A percentile compares a stretch with the other conserved stretches of the same genome.
These are phyloP conservation scores for Adelosebastes latens DNA, from an alignment of 2,797 vertebrate genomes.

Conservation along the genomic window DNA sequence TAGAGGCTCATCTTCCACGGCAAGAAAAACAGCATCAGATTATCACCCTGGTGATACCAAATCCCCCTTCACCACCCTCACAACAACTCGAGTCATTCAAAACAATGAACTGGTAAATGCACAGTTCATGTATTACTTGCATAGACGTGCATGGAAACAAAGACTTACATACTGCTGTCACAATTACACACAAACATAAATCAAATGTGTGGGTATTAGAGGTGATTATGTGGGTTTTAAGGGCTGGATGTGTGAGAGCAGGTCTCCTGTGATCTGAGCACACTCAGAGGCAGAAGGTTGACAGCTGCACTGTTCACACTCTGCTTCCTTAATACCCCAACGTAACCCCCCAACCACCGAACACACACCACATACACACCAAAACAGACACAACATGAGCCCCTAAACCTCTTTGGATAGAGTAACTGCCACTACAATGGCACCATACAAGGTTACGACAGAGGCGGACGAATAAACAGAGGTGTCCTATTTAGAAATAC, in stretches of 20 bases:
- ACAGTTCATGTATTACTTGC: not conserved
- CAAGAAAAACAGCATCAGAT: not conserved
- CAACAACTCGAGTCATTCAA: not conserved
- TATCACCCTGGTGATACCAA: not conserved
- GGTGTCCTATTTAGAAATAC: slow-evolving; percentile 1
- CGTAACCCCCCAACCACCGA: not conserved
- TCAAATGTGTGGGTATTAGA: slow-evolving; percentile 53
- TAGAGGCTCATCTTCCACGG: not conserved
- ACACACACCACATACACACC: slow-evolving; percentile 19
- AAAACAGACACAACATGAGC: slow-evolving; percentile 27
- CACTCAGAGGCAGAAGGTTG: slow-evolving; percentile 52
- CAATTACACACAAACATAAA: slow-evolving; percentile 6
- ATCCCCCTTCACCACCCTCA: not conserved
- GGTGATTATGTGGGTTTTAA: slow-evolving; percentile 66
- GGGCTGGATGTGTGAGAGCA: slow-evolving; percentile 38
- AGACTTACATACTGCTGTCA: not conserved
- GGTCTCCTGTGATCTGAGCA: slow-evolving; percentile 50
- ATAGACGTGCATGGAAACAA: slow-evolving; percentile 13
- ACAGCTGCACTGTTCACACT: slow-evolving; percentile 70
- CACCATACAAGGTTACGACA: not conserved
- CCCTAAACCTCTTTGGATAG: slow-evolving; percentile 19
- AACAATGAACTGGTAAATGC: not conserved
- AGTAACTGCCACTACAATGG: slow-evolving; percentile 10
- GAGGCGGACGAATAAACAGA: not conserved
- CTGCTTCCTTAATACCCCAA: slow-evolving; percentile 59